Conservation (phyloP, 2,888 invertebrate species). For the Tiliacea citrago region DNA sequence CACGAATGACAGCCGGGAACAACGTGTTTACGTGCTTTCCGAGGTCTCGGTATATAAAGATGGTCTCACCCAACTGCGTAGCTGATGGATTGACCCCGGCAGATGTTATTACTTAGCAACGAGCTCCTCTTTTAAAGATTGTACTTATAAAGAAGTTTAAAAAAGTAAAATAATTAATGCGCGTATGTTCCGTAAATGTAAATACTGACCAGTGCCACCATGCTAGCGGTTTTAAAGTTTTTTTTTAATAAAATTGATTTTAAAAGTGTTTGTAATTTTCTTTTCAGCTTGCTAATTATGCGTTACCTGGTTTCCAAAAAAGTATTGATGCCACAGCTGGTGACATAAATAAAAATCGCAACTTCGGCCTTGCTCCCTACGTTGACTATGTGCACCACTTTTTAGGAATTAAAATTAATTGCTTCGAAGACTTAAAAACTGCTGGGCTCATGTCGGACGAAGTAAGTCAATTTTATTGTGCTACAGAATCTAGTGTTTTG, state of each 20-base stretch:
- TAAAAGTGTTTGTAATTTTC: not conserved
- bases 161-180: too few relatives aligned
- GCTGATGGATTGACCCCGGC: too few relatives aligned
- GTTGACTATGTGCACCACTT: constrained; percentile 25
- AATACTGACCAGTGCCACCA: not conserved
- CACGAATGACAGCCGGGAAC: too few relatives aligned
- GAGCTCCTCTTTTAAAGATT: too few relatives aligned
- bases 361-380: constrained; percentile 76
- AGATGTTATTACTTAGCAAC: too few relatives aligned
- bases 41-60: too few relatives aligned
- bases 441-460: constrained; percentile 9
- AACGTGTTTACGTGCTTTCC: too few relatives aligned
- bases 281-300: constrained; percentile 29
- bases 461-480: constrained; percentile 2
- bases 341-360: constrained; percentile 87
- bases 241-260: not conserved
- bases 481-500: not conserved
- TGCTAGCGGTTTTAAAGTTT: not conserved
- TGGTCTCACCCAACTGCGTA: too few relatives aligned
- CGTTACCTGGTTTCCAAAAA: constrained; percentile 52
- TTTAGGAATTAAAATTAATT: constrained; percentile 69
- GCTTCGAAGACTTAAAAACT: constrained; percentile 28
- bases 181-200: not conserved
- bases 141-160: too few relatives aligned
- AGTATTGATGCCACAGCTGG: constrained; percentile 68